These are phyloP conservation scores for Castor canadensis DNA, from an alignment of 2,113 vertebrate species.

Conservation along the genomic window DNA sequence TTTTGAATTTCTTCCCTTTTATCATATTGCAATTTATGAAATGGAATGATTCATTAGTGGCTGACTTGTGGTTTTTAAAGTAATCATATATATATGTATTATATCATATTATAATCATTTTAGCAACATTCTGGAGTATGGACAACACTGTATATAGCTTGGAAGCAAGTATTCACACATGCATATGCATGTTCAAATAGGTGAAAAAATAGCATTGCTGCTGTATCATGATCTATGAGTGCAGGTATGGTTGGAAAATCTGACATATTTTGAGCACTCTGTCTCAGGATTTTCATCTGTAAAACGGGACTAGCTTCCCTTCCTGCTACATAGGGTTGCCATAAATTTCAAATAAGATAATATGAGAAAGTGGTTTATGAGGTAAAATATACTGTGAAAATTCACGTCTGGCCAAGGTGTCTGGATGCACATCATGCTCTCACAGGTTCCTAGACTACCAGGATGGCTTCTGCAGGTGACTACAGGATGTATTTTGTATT, in stretches of 20 bases:
- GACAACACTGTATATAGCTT: background rate
- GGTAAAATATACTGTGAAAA: conserved; percentile 6
- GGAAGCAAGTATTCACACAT: background rate
- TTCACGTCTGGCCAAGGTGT: background rate
- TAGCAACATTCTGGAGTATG: background rate
- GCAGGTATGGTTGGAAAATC: background rate
- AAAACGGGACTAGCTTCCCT: background rate
- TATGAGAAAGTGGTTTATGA: conserved; percentile 51
- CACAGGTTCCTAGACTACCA: background rate
- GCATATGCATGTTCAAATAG: background rate
- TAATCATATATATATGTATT: background rate
- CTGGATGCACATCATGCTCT: background rate
- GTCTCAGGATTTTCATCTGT: background rate
- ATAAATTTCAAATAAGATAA: conserved; percentile 50
- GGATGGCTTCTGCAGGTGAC: conserved; percentile 28
- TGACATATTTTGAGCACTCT: background rate
- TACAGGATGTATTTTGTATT: background rate
- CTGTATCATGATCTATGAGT: background rate
- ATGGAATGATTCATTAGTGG: conserved; percentile 3
- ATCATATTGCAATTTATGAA: conserved; percentile 35
- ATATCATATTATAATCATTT: no score
- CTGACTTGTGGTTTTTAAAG: background rate
- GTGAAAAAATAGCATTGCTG: background rate
- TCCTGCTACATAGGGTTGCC: background rate
- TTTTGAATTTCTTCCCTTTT: conserved; percentile 36